Evolutionary conservation across 2,888 invertebrate genomes (phyloP), one percentile per base, ranked within the genome.

Genomic region (Cartodere bifasciata): DNA sequence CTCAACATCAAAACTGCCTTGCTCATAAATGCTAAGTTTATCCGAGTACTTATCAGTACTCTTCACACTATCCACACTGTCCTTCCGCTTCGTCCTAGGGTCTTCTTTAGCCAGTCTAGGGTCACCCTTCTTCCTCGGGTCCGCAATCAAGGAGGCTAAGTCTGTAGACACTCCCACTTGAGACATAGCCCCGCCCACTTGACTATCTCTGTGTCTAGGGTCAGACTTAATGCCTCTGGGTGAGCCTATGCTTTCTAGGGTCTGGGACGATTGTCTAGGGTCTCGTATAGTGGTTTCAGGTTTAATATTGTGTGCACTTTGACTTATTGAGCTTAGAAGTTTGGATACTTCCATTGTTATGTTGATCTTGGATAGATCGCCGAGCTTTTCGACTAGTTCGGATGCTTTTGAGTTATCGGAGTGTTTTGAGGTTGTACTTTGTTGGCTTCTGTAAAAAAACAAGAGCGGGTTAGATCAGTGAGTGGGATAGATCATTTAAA

Each of bases 321-420:
- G 46, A 28, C 50, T 53, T 31, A 78, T 72, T 0, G 72, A 68
- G 13, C 73, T 71, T 17, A 80, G 48, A 29, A 80, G 52, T 52
- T 76, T 78, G 2, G 77, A 75, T 4, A 79, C 77, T 51, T 79
- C 76, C 40, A 72, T 76, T 29, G 76, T 75, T 35, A 80, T 79
- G 42, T 77, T 77, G 39, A 80, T 75, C 56, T 78, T 76, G 6
- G 78, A 78, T 17, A 79, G 59, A 52, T 79, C 77, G 2, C 76
- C 77, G 5, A 78, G 55, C 48, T 70, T 73, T 45, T 72, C 75
- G 16, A 75, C 64, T 21, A 72, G 65, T 23, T 58, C 72, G 24
- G 70, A 65, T 0, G 73, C 70, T 23, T 65, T 64, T 30, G 63
- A 53, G n/a, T n/a, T n/a, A n/a, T n/a, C n/a, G 12, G 4, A 13